Base-by-base conservation (phyloP, 2,797 vertebrate species). In the Sparus aurata region DNA sequence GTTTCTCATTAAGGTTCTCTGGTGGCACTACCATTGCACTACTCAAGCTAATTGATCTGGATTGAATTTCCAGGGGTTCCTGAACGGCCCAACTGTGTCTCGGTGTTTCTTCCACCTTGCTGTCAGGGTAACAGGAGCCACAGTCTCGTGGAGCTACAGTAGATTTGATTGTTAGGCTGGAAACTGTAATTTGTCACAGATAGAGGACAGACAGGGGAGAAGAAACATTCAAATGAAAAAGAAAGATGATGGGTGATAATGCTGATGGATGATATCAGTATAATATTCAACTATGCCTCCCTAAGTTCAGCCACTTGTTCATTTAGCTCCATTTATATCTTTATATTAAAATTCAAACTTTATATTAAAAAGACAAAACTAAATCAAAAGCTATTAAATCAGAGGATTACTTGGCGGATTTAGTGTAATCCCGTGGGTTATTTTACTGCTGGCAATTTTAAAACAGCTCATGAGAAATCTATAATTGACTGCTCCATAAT, bases 361-460 rank as follows among this genome's bases (percentile, higher is more conserved):
- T 73, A 85, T 87, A 86, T 80, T 83, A 83, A 86, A 91, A 87
- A 83, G 85, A 89, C 80, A 77, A 84, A 90, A 80, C 82, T 77
- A 78, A 91, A 91, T 89, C 83, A 87, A 84, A 91, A 88, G 84
- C 83, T 72, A 91, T 92, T 86, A 89, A 92, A 92, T 88, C 81
- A 79, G 72, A 82, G 85, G 90, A 91, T 93, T 89, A 91, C 77
- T 89, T 75, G 62, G 69, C 25, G 64, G 91, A 89, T 92, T 91
- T 82, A 81, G 63, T 69, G 54, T 85, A 88, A 91, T 90, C 89
- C 85, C 63, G 0, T 27, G 79, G 83, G 83, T 87, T 89, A 80
- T 87, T 92, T 92, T 82, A 85, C 87, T 79, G 82, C 72, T 79
- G 80, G 69, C 78, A 81, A 87, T 85, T 92, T 88, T 87, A 85